A percentile compares a stretch with the other conserved stretches of the same genome.
phyloP scores from a whole-genome alignment of 2,113 vertebrate genomes.

The Colius striatus region DNA sequence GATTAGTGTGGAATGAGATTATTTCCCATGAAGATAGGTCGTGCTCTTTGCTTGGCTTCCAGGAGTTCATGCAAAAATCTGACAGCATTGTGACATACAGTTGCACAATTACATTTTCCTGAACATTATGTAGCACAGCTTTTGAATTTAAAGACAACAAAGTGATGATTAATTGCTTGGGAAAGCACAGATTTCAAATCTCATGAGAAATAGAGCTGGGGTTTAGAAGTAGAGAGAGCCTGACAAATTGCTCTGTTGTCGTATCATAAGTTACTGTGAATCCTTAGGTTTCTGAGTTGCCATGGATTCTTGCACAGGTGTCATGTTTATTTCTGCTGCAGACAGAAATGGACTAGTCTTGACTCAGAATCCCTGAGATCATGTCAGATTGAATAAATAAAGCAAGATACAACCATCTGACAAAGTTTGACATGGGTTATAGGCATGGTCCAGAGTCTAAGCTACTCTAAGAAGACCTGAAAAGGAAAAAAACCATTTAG shows the following conservation, averaged over 20 bases:
- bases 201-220: background rate
- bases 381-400: conserved; percentile 32
- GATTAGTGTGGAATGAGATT: background rate
- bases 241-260: background rate
- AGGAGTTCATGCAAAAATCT: background rate
- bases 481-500: background rate
- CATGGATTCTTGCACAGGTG: conserved; percentile 26
- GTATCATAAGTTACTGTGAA: background rate
- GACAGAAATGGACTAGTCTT: background rate
- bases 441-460: background rate
- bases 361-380: background rate
- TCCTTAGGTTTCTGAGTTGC: conserved; percentile 5
- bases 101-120: background rate
- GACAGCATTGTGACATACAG: background rate
- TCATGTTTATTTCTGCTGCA: conserved; percentile 34
- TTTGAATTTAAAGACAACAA: conserved; percentile 21
- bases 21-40: conserved; percentile 8
- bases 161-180: background rate
- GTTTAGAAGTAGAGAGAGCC: background rate
- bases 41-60: background rate
- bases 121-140: background rate
- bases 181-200: conserved; percentile 7
- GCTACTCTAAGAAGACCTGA: background rate
- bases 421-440: conserved; percentile 15
- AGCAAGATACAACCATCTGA: background rate